Conservation (phyloP, 2,888 invertebrate genomes). For the Myopa testacea region DNA sequence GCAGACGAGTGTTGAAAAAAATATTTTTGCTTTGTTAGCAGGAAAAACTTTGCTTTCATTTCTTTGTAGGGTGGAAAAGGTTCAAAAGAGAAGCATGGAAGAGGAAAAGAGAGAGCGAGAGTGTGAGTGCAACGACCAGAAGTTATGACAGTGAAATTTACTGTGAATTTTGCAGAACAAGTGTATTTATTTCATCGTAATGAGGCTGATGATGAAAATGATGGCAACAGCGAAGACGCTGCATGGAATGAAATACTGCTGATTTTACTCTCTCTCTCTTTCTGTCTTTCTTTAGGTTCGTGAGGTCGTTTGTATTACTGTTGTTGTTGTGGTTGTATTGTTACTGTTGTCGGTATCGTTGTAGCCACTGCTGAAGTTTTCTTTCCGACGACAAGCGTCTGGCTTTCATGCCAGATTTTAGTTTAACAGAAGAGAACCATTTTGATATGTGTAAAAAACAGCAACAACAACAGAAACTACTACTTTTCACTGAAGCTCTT, state of each 20-base stretch:
- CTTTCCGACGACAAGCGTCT: not conserved
- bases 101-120: not conserved
- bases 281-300: not conserved
- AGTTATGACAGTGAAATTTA: constrained; percentile 17
- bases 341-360: constrained; percentile 1
- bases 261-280: not conserved
- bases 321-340: not conserved
- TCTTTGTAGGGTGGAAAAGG: not conserved
- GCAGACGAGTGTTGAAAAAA: no score
- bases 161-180: not conserved
- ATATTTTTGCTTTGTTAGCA: no score
- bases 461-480: not conserved
- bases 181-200: not conserved
- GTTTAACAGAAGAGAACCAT: not conserved
- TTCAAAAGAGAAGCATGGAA: not conserved
- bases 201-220: constrained; percentile 5
- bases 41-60: no score
- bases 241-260: not conserved
- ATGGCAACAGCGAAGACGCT: not conserved
- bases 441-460: not conserved
- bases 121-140: constrained; percentile 18
- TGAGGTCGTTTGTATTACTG: not conserved
- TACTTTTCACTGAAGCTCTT: constrained; percentile 7
- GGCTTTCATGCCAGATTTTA: constrained; percentile 6
- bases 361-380: not conserved